Base-by-base conservation (phyloP, 2,113 vertebrate genomes). In the Neodontobutis hainanensis region DNA sequence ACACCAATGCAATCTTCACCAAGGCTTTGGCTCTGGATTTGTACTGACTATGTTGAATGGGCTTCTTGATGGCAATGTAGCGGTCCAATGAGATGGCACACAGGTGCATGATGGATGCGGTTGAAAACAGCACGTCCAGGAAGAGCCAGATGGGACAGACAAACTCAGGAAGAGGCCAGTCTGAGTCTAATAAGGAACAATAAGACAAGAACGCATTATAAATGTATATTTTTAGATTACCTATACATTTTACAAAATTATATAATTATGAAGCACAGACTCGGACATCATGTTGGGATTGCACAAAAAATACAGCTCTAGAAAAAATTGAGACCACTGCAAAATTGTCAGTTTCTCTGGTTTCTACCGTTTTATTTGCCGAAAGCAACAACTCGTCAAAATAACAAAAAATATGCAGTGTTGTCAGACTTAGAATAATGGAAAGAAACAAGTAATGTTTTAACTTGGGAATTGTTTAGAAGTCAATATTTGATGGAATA, bases 1-100 rank as follows among this genome's bases (percentile, higher is more conserved):
- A 99, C 70, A 99, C 97, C 73, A 95, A 90, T 44, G 92, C 90
- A 65, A 99, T 98, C 91, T 99, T 99, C 87, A 92, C 91, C 81
- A 97, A 77, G 1, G 94, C 95, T 81, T 96, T 98, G 67, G 95
- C 90, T 88, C 95, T 91, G 19, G 97, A 98, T 70, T 99, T 99
- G 90, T 90, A 96, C 77, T 97, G 97, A 85, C 94, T 99, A 83
- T 97, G 95, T 77, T 98, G 96, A 65, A 99, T 98, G 66, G 97
- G 97, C 88, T 94, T 98, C 92, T 99, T 99, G 82, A 99, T 99
- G 0, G 96, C 97, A 68, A 99, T 93, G 48, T 98, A 99, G 61
- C 97, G 97, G 84, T 99, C 97, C 62, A 99, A 91, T 11, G 97
- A 98, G 90, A 99, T 99, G 87, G 97, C 97, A 42, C 97, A 99